Base-by-base conservation (phyloP, 2,888 invertebrate genomes). In the Drosophila vallismaia region DNA sequence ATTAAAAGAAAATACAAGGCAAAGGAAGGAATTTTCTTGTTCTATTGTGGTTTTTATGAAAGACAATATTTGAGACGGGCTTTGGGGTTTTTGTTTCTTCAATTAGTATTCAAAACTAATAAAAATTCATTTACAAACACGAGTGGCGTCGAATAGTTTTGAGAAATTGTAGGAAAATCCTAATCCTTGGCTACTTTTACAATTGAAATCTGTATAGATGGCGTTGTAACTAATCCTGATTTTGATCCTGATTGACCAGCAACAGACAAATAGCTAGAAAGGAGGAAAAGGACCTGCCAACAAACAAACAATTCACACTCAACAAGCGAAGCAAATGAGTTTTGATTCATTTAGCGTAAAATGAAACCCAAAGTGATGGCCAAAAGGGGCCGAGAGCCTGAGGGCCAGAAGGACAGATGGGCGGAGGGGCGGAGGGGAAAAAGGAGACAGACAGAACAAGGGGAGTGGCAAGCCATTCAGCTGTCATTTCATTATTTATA, bases 401-500 rank as follows among this genome's bases (percentile, higher is more conserved):
- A 48, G 53, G 33, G 6, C 8, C 29, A 8, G 29, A 33, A 51
- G 42, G 56, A 42, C 12, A 3, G 9, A 12, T 10, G 3, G 29
- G n/a, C 14, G 33, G 40, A 12, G 19, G 51, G 28, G 19, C 24
- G 31, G 40, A 33, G 31, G 46, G 38, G 28, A 26, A 26, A 26
- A 26, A 26, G 26, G 26, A 26, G 26, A 26, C 6, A 6, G 28
- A 28, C 28, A 24, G 36, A 6, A 26, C 19, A 26, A 8, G 49
- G 50, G 52, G 26, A 31, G 48, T 12, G 70, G 26, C 68, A 59
- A 57, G 49, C 73, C 76, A 73, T 78, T 76, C 76, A 82, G 75
- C 85, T 82, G 86, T 78, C 82, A 82, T 82, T 82, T 87, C 87
- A 85, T 87, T 87, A 82, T 82, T 87, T 87, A 82, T 87, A 82